Percentiles rank a stretch among this genome's conserved stretches.
phyloP scores from a whole-genome alignment of 2,888 invertebrate genomes.

The Kryphioiulus occultus region DNA sequence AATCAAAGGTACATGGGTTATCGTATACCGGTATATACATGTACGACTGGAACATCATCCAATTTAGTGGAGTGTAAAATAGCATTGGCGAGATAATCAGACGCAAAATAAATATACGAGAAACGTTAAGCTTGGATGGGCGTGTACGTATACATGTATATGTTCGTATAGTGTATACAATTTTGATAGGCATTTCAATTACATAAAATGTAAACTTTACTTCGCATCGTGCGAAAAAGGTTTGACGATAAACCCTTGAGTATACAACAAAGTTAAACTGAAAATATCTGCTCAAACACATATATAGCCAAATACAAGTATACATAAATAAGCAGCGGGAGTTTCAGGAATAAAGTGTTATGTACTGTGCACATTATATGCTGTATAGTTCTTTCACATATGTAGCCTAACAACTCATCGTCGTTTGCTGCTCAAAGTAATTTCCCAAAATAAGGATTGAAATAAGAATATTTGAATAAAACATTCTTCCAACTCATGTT shows the following conservation, averaged over 20 bases:
- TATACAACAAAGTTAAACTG: background rate
- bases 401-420: no score
- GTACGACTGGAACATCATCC: background rate
- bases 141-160: no score
- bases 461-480: background rate
- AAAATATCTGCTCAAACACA: background rate
- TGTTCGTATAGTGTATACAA: no score
- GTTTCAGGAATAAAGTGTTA: background rate
- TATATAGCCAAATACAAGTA: background rate
- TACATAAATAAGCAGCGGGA: background rate
- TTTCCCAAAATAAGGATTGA: constrained; percentile 23
- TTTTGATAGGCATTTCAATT: background rate
- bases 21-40: background rate
- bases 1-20: no score
- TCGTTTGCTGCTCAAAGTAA: background rate
- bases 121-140: background rate
- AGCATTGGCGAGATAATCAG: background rate
- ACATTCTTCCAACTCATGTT: background rate
- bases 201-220: background rate
- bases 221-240: background rate
- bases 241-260: background rate
- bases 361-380: background rate
- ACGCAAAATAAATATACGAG: background rate
- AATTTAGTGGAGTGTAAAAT: background rate
- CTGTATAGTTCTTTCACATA: background rate